Percentiles rank a stretch among this genome's conserved stretches.
phyloP scores from a whole-genome alignment of 2,888 invertebrate species.

The Ephialtes manifestator region DNA sequence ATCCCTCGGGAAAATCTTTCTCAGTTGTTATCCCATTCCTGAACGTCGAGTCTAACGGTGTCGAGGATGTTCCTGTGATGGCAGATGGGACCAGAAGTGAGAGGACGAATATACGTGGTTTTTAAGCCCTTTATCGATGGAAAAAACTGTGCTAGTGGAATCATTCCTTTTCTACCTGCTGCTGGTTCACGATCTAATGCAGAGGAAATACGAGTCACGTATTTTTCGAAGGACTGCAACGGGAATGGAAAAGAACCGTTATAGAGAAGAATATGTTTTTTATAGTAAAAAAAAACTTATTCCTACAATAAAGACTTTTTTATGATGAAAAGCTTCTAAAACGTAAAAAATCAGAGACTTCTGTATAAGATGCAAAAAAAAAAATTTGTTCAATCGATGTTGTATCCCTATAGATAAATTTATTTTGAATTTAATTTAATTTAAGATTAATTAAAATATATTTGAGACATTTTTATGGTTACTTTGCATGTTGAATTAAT shows the following conservation, averaged over 20 bases:
- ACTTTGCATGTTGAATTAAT: too few species aligned
- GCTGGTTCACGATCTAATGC: background rate
- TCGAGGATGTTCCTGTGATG: slow-evolving; percentile 11
- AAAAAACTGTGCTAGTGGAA: slow-evolving; percentile 26
- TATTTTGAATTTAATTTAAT: too few species aligned
- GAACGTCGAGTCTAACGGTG: background rate
- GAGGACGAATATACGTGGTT: background rate
- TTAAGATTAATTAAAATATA: too few species aligned
- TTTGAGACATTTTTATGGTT: too few species aligned
- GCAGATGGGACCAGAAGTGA: slow-evolving; percentile 27
- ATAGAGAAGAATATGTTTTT: background rate
- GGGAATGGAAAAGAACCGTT: slow-evolving; percentile 6
- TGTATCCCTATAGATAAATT: too few species aligned
- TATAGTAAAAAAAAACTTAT: too few species aligned
- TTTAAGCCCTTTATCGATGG: slow-evolving; percentile 18
- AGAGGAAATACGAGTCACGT: slow-evolving; percentile 9
- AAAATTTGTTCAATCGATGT: too few species aligned
- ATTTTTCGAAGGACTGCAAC: background rate
- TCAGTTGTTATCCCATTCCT: background rate
- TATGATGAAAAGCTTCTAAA: too few species aligned
- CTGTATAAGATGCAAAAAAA: too few species aligned
- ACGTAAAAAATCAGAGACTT: too few species aligned
- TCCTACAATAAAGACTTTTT: too few species aligned
- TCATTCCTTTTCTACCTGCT: slow-evolving; percentile 36
- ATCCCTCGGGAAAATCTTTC: slow-evolving; percentile 57